phyloP scores from a whole-genome alignment of 2,888 invertebrate species.

The Falcaria lacertinaria region DNA sequence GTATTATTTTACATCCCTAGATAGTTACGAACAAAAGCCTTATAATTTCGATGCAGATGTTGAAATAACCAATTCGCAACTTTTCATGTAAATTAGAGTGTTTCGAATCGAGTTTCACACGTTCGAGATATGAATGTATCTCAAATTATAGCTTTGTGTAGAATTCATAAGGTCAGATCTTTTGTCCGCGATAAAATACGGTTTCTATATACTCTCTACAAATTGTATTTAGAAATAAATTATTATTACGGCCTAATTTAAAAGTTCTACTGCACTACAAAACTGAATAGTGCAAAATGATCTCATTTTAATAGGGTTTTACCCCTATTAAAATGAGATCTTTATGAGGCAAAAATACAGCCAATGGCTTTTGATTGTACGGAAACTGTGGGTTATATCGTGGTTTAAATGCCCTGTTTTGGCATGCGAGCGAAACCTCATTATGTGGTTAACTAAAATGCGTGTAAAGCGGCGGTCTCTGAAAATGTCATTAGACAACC shows the following conservation, averaged over 20 bases:
- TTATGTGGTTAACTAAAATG: slow-evolving; percentile 64
- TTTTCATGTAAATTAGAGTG: slow-evolving; percentile 25
- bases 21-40: too few relatives aligned
- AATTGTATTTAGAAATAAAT: not conserved
- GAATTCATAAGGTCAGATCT: slow-evolving; percentile 1
- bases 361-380: not conserved
- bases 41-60: not conserved
- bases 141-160: slow-evolving; percentile 10
- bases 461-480: slow-evolving; percentile 48
- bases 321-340: too few relatives aligned
- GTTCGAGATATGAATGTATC: slow-evolving; percentile 6
- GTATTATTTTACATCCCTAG: too few relatives aligned
- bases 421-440: slow-evolving; percentile 59
- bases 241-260: not conserved
- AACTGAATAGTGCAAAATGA: not conserved
- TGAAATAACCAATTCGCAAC: slow-evolving; percentile 15
- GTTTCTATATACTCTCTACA: not conserved
- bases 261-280: not conserved
- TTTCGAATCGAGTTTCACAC: slow-evolving; percentile 18
- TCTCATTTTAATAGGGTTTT: not conserved
- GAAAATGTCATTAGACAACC: slow-evolving; percentile 51
- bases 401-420: slow-evolving; percentile 64
- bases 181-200: not conserved
- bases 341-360: not conserved
- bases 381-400: slow-evolving; percentile 31